Percentiles rank a stretch among this genome's conserved stretches.
Conservation (phyloP, 2,797 vertebrate species). For the Anolis apletophallus region DNA sequence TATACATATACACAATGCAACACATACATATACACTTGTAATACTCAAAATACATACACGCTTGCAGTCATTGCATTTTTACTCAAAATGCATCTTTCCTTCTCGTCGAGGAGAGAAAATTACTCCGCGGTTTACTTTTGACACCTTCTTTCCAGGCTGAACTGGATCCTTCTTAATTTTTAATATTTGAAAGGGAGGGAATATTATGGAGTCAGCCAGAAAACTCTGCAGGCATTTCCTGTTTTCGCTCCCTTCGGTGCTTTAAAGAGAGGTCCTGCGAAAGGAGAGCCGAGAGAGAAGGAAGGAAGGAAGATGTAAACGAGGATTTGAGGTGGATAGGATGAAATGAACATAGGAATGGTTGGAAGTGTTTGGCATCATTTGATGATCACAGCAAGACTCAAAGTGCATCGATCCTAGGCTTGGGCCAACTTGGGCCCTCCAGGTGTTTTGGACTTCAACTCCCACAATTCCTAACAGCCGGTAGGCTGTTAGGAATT, state of each 20-base stretch:
- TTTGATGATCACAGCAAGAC: background rate
- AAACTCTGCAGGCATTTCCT: conserved; percentile 82
- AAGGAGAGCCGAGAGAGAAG: conserved; percentile 33
- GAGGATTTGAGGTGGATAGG: too few species aligned
- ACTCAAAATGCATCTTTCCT: background rate
- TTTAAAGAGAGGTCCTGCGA: conserved; percentile 68
- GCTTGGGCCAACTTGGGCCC: too few species aligned
- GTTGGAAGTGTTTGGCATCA: too few species aligned
- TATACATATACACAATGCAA: too few species aligned
- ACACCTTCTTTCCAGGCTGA: background rate
- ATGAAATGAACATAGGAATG: background rate
- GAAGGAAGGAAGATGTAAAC: too few species aligned
- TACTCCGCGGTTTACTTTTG: background rate
- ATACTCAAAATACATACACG: background rate
- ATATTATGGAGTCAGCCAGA: conserved; percentile 70
- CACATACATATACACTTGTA: background rate
- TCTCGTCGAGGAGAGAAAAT: background rate
- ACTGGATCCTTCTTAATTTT: background rate
- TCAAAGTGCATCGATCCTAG: background rate
- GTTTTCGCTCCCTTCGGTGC: conserved; percentile 70
- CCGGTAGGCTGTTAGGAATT: too few species aligned
- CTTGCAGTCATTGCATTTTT: background rate
- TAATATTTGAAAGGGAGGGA: background rate
- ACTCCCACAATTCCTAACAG: too few species aligned
- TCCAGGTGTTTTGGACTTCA: too few species aligned